A percentile compares a stretch with the other conserved stretches of the same genome.
Conservation (phyloP, 1,140 invertebrate species). For the Mya arenaria region DNA sequence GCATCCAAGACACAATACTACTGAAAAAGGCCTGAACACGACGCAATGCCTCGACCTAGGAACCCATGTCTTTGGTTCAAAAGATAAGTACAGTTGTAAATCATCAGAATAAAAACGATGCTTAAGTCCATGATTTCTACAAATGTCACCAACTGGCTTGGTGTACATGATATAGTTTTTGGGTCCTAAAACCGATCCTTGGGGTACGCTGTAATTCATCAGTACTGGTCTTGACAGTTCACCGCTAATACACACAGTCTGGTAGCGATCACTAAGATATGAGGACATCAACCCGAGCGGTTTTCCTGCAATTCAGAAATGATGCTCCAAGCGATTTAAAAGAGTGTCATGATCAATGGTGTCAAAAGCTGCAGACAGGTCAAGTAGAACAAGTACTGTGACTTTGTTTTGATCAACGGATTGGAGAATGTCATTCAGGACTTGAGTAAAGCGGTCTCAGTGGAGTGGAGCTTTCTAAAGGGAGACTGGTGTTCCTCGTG, state of each 20-base stretch:
- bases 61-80: too few species aligned
- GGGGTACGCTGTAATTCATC: neutral
- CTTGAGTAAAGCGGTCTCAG: constrained; percentile 11
- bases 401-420: neutral
- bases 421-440: constrained; percentile 2
- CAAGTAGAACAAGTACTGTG: too few species aligned
- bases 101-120: too few species aligned
- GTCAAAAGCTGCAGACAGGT: constrained; percentile 18
- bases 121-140: too few species aligned
- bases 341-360: constrained; percentile 9
- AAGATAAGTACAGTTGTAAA: too few species aligned
- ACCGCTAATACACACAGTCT: constrained; percentile 8
- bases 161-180: constrained; percentile 1
- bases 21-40: too few species aligned
- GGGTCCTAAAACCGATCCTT: neutral
- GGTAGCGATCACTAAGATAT: constrained; percentile 3
- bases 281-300: neutral
- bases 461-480: too few species aligned
- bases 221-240: constrained; percentile 10
- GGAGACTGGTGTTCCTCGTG: too few species aligned
- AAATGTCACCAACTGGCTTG: neutral
- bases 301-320: constrained; percentile 7
- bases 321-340: neutral
- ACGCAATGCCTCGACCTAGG: too few species aligned
- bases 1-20: too few species aligned